Conservation (phyloP, 2,888 invertebrate species). For the Eristalis intricaria region DNA sequence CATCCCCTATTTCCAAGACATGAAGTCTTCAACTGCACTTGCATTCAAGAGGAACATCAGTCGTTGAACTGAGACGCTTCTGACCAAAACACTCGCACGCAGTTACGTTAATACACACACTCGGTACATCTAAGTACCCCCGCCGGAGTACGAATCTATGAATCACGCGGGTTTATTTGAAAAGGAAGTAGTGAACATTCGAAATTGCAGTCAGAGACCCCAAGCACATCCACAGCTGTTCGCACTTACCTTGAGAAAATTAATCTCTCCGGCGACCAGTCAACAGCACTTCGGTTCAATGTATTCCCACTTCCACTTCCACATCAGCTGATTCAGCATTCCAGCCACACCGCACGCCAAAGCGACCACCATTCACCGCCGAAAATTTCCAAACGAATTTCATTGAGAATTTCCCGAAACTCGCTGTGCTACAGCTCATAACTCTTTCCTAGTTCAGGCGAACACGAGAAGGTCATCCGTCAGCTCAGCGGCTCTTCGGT, state of each 20-base stretch:
- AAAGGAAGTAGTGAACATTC: neutral
- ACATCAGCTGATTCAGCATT: conserved; percentile 7
- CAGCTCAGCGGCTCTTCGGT: conserved; percentile 54
- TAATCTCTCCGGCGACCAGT: neutral
- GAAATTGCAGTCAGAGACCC: neutral
- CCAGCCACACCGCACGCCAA: neutral
- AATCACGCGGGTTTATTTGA: too few relatives aligned
- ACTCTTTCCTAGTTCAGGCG: conserved; percentile 30
- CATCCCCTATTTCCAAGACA: too few relatives aligned
- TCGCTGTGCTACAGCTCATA: neutral
- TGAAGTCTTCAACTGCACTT: too few relatives aligned
- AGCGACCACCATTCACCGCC: neutral
- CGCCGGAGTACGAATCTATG: too few relatives aligned
- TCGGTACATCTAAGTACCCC: too few relatives aligned
- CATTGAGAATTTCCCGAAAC: conserved; percentile 38
- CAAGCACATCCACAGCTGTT: neutral
- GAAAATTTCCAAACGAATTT: conserved; percentile 47
- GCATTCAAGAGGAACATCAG: too few relatives aligned
- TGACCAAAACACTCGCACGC: too few relatives aligned
- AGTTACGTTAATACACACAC: too few relatives aligned
- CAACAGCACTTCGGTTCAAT: neutral
- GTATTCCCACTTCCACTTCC: neutral
- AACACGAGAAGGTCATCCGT: conserved; percentile 55
- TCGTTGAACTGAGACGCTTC: too few relatives aligned
- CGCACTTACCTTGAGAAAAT: neutral